Conservation (phyloP, 2,888 invertebrate species). For the Acronicta aceris region DNA sequence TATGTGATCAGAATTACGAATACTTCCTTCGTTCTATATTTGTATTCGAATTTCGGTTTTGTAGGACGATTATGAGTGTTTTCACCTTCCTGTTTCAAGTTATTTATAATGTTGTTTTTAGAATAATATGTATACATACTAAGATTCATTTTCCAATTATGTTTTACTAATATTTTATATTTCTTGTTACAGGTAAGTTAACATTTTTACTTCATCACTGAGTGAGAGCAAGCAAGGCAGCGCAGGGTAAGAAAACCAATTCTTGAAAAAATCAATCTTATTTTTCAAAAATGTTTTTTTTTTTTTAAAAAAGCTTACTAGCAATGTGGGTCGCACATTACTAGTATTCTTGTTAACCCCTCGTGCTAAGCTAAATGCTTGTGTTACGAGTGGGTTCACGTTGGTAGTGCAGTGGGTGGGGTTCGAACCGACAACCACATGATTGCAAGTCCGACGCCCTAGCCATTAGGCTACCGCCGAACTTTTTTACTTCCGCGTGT, state of each 20-base stretch:
- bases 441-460: too few relatives aligned
- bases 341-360: too few relatives aligned
- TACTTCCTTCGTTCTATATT: conserved; percentile 51
- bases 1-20: conserved; percentile 55
- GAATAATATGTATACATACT: not conserved
- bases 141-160: not conserved
- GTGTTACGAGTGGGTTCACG: too few relatives aligned
- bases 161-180: conserved; percentile 7
- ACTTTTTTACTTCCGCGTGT: too few relatives aligned
- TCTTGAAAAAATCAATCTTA: too few relatives aligned
- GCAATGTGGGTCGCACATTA: too few relatives aligned
- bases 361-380: too few relatives aligned
- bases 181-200: conserved; percentile 49
- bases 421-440: too few relatives aligned
- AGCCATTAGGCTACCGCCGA: too few relatives aligned
- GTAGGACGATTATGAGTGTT: conserved; percentile 38
- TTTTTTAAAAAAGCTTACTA: too few relatives aligned
- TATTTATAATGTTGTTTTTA: not conserved
- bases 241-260: not conserved
- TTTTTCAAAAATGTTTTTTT: too few relatives aligned
- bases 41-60: conserved; percentile 46
- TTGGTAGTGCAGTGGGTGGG: too few relatives aligned
- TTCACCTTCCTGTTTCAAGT: conserved; percentile 37
- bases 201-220: not conserved
- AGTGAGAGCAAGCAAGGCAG: not conserved